A percentile compares a stretch with the other conserved stretches of the same genome.
Conservation (phyloP, 1,140 invertebrate species). For the Teleopsis dalmanni region DNA sequence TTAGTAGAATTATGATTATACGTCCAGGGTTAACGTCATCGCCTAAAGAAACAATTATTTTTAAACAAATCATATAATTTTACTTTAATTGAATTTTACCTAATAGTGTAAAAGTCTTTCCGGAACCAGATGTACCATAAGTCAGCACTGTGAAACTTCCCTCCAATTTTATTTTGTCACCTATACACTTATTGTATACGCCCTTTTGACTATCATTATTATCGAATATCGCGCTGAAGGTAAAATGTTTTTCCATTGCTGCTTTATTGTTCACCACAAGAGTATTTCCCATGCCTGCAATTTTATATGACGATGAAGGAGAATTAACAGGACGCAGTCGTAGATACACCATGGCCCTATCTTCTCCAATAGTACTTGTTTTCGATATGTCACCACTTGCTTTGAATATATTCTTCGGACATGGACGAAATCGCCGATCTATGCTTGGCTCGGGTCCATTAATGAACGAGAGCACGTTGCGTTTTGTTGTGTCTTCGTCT, state of each 20-base stretch:
- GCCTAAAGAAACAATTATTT: slow-evolving; percentile 20
- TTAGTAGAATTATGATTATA: slow-evolving; percentile 26
- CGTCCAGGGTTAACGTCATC: slow-evolving; percentile 23
- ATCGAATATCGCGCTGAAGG: slow-evolving; percentile 60
- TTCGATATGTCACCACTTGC: background rate
- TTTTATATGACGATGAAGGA: slow-evolving; percentile 20
- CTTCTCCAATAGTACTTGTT: slow-evolving; percentile 8
- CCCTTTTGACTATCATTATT: slow-evolving; percentile 43
- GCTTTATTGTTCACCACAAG: slow-evolving; percentile 37
- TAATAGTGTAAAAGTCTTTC: slow-evolving; percentile 84
- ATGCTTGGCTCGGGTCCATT: slow-evolving; percentile 32
- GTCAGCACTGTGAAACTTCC: slow-evolving; percentile 70
- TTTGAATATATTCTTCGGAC: too few relatives aligned
- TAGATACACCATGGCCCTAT: slow-evolving; percentile 47
- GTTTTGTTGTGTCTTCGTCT: too few relatives aligned
- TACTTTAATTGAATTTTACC: slow-evolving; percentile 47
- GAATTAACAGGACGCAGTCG: slow-evolving; percentile 45
- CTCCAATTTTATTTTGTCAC: slow-evolving; percentile 56
- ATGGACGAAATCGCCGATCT: slow-evolving; percentile 31
- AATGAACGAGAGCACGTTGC: slow-evolving; percentile 35
- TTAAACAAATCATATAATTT: slow-evolving; percentile 16
- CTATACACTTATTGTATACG: slow-evolving; percentile 55
- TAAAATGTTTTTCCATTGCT: slow-evolving; percentile 50
- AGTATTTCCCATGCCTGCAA: slow-evolving; percentile 23
- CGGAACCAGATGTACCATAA: slow-evolving; percentile 70